Evolutionary conservation across 2,797 vertebrate genomes (phyloP).

Genomic region (Myotis vivesi): DNA sequence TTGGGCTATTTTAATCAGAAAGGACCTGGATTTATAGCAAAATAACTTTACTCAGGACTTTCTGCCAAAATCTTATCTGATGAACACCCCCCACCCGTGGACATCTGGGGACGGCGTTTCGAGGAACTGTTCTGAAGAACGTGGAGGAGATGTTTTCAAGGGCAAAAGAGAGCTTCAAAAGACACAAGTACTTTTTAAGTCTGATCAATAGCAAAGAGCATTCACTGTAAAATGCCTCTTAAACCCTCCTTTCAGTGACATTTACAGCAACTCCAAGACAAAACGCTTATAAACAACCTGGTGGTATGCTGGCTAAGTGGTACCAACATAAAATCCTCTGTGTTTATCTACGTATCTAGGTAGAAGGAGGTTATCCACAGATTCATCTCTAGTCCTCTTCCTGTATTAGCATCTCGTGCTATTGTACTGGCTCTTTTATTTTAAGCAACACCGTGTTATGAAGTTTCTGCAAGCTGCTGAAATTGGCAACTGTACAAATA

Average conservation of each 20-base stretch:
- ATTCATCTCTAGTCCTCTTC: slow-evolving; percentile 32
- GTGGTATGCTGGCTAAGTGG: slow-evolving; percentile 11
- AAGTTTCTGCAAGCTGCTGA: slow-evolving; percentile 64
- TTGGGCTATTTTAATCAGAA: slow-evolving; percentile 57
- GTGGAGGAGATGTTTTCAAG: slow-evolving; percentile 38
- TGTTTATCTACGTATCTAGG: not conserved
- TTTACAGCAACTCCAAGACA: slow-evolving; percentile 30
- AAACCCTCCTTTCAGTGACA: slow-evolving; percentile 52
- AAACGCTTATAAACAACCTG: slow-evolving; percentile 5
- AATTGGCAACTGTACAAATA: slow-evolving; percentile 53
- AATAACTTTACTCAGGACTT: slow-evolving; percentile 60
- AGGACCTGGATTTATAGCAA: slow-evolving; percentile 59
- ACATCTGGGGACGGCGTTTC: slow-evolving; percentile 55
- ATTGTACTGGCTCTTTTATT: not conserved
- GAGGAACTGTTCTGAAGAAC: slow-evolving; percentile 58
- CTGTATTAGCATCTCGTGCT: not conserved
- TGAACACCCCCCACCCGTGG: slow-evolving; percentile 36
- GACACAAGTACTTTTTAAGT: slow-evolving; percentile 57
- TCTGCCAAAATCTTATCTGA: slow-evolving; percentile 72
- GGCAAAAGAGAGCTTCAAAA: slow-evolving; percentile 69
- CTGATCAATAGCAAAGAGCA: slow-evolving; percentile 30
- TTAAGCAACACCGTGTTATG: not conserved
- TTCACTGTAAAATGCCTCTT: slow-evolving; percentile 59
- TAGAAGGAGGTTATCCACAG: not conserved
- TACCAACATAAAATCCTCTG: slow-evolving; percentile 10